phyloP scores from a whole-genome alignment of 2,888 invertebrate genomes.

The Cephus pygmeus region DNA sequence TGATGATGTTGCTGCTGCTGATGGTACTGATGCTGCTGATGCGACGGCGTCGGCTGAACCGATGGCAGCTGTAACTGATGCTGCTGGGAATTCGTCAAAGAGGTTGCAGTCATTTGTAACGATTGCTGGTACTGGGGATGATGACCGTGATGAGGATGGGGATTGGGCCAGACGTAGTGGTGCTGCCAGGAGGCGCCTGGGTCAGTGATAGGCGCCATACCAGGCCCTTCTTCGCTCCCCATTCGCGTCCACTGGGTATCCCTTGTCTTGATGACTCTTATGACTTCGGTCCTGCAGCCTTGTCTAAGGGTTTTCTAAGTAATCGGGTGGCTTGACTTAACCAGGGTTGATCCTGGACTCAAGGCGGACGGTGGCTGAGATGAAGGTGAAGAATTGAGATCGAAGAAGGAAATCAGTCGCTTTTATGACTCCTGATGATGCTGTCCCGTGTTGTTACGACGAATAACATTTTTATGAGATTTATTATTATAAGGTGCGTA shows the following conservation, averaged over 20 bases:
- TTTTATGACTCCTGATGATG: too few species aligned
- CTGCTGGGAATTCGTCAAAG: conserved; percentile 12
- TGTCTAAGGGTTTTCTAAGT: too few species aligned
- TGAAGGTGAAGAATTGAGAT: too few species aligned
- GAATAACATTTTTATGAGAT: too few species aligned
- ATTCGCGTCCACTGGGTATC: conserved; percentile 31
- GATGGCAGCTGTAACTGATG: conserved; percentile 19
- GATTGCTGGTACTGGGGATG: conserved; percentile 29
- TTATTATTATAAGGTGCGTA: too few species aligned
- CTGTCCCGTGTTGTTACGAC: too few species aligned
- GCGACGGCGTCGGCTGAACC: conserved; percentile 18
- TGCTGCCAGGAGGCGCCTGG: conserved; percentile 58
- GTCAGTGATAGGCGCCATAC: conserved; percentile 45
- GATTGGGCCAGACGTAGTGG: conserved; percentile 51
- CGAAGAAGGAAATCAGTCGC: too few species aligned
- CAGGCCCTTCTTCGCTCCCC: conserved; percentile 48
- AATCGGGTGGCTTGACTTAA: too few species aligned
- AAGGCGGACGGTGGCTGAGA: too few species aligned
- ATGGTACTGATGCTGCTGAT: conserved; percentile 35
- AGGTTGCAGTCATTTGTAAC: neutral
- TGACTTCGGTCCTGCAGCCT: too few species aligned
- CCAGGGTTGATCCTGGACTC: too few species aligned
- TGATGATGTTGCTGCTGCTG: conserved; percentile 37
- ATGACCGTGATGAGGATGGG: conserved; percentile 43
- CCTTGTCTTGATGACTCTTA: too few species aligned